Evolutionary conservation across 2,113 vertebrate genomes (phyloP).

Genomic region (Menura novaehollandiae): DNA sequence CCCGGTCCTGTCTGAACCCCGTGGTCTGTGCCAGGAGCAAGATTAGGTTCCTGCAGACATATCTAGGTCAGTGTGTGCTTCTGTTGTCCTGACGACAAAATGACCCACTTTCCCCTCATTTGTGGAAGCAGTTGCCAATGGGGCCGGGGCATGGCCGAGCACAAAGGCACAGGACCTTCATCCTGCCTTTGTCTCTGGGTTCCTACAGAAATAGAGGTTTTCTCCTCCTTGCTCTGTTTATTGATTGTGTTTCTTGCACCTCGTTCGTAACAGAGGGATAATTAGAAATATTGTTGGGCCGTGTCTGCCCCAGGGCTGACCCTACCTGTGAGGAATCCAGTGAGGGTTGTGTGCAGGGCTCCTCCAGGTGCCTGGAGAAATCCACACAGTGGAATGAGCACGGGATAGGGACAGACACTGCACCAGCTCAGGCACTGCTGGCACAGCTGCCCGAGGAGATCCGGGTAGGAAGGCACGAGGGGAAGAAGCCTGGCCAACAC

Average conservation of each 20-base stretch:
- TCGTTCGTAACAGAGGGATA: neutral
- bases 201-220: neutral
- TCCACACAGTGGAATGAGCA: constrained; percentile 71
- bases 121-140: neutral
- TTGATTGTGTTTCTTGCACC: neutral
- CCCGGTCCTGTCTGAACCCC: neutral
- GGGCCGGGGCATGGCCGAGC: neutral
- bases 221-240: neutral
- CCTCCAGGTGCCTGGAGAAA: constrained; percentile 80
- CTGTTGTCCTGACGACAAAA: constrained; percentile 39
- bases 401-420: constrained; percentile 55
- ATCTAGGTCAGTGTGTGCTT: constrained; percentile 43
- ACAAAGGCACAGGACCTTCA: neutral
- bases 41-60: constrained; percentile 21
- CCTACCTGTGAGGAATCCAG: constrained; percentile 70
- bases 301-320: neutral
- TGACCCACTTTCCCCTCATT: constrained; percentile 51
- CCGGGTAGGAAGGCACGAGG: constrained; percentile 47
- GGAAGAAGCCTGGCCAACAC: constrained; percentile 71
- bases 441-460: constrained; percentile 73
- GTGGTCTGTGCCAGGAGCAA: neutral
- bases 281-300: neutral
- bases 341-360: constrained; percentile 65
- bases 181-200: neutral
- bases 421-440: constrained; percentile 75